phyloP scores from a whole-genome alignment of 2,797 vertebrate genomes.

The Neoniphon sammara region DNA sequence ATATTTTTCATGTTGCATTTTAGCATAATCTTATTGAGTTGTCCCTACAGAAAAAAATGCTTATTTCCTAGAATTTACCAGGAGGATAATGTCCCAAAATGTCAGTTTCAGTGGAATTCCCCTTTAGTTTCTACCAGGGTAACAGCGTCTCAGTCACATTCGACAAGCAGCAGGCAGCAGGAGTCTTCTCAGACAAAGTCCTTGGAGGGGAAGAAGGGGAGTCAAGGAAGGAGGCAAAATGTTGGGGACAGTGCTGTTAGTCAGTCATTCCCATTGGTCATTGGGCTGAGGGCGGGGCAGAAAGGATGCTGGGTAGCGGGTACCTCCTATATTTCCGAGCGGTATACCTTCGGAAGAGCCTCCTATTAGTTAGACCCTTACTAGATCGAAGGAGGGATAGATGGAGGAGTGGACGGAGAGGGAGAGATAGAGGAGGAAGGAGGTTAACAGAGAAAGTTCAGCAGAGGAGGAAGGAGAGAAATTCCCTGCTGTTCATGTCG shows the following conservation, averaged over 20 bases:
- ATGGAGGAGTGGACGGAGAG: conserved; percentile 73
- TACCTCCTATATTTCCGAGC: conserved; percentile 93
- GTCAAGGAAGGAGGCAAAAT: conserved; percentile 64
- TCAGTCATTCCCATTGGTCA: conserved; percentile 86
- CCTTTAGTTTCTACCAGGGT: conserved; percentile 49
- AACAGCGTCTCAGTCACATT: conserved; percentile 37
- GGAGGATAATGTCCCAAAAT: neutral
- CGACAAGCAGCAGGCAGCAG: conserved; percentile 70
- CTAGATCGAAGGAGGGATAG: conserved; percentile 87
- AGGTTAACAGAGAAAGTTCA: conserved; percentile 65
- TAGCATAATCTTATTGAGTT: neutral
- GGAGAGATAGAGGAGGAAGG: conserved; percentile 65
- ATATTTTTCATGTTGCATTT: no score
- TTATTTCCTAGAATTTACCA: no score
- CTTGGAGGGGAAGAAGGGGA: conserved; percentile 9
- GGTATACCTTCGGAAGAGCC: conserved; percentile 95
- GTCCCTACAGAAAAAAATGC: no score
- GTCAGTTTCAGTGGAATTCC: conserved; percentile 49
- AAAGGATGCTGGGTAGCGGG: conserved; percentile 77
- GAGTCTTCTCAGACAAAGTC: conserved; percentile 17
- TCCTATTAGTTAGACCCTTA: conserved; percentile 95
- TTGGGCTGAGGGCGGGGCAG: conserved; percentile 58
- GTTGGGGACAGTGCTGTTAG: conserved; percentile 87
- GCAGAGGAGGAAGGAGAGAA: conserved; percentile 41
- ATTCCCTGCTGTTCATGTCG: conserved; percentile 41